A percentile compares a stretch with the other conserved stretches of the same genome.
These are phyloP conservation scores for Drosophila setifemur DNA, from an alignment of 1,140 invertebrate species.

Conservation along the genomic window DNA sequence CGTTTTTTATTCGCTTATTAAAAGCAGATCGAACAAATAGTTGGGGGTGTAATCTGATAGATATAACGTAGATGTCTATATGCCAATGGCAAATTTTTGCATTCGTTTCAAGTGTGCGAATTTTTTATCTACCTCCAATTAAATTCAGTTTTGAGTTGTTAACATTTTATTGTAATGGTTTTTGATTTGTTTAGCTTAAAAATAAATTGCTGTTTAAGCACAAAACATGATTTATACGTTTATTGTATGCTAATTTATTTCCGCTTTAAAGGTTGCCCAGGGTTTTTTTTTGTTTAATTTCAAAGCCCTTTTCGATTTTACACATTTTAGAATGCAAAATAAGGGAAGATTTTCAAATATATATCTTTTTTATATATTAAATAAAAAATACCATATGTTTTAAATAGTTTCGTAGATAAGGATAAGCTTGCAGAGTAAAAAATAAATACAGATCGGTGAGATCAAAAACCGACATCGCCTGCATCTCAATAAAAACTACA, in stretches of 20 bases:
- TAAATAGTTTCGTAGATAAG: too few species aligned
- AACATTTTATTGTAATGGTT: conserved; percentile 2
- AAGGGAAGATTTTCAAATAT: background rate
- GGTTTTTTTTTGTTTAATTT: too few species aligned
- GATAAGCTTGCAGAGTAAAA: conserved; percentile 12
- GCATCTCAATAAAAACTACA: too few species aligned
- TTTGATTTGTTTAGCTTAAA: conserved; percentile 26
- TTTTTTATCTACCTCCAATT: conserved; percentile 3
- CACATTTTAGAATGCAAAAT: too few species aligned
- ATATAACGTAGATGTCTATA: background rate
- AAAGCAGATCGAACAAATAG: background rate
- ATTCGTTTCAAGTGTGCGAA: conserved; percentile 68
- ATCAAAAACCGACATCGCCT: conserved; percentile 20
- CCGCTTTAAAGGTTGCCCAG: too few species aligned
- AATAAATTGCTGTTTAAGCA: too few species aligned
- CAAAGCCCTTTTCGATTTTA: background rate
- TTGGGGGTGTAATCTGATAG: conserved; percentile 19
- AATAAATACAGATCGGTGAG: too few species aligned
- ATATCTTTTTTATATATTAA: too few species aligned
- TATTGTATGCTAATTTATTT: conserved; percentile 48
- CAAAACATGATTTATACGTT: conserved; percentile 40
- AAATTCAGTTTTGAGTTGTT: background rate
- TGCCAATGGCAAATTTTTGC: conserved; percentile 7
- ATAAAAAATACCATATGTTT: too few species aligned
- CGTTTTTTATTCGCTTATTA: conserved; percentile 13